Evolutionary conservation across 2,888 invertebrate species (phyloP).

Genomic region (Colostygia pectinataria): DNA sequence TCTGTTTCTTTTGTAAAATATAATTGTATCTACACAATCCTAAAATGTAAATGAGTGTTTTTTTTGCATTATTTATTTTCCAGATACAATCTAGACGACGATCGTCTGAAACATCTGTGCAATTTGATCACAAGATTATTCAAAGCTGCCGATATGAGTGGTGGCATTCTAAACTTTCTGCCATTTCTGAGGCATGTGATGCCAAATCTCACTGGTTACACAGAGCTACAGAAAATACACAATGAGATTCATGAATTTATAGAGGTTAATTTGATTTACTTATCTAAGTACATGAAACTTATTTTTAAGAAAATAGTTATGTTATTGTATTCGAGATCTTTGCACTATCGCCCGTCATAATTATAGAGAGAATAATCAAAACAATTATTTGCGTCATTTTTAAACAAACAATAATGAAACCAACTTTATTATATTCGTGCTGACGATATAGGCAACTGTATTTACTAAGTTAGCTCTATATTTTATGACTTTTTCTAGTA

Average conservation of each 20-base stretch:
- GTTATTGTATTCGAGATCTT: background rate
- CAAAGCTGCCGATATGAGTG: conserved; percentile 85
- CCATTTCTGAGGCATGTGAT: conserved; percentile 86
- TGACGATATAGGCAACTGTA: conserved; percentile 4
- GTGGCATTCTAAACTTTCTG: conserved; percentile 87
- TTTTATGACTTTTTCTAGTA: no score
- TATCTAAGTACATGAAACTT: background rate
- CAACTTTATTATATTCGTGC: conserved; percentile 2
- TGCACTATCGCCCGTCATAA: background rate
- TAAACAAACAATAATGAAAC: conserved; percentile 3
- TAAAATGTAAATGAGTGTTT: background rate
- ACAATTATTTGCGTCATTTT: conserved; percentile 9
- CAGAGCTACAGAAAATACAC: conserved; percentile 74
- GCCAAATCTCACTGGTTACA: conserved; percentile 85
- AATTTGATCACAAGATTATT: conserved; percentile 84
- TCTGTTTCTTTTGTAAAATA: no score
- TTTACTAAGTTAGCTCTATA: background rate
- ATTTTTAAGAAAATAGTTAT: background rate
- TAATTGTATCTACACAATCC: no score
- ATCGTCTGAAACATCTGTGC: conserved; percentile 78
- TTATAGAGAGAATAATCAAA: conserved; percentile 2
- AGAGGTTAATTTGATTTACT: conserved; percentile 54
- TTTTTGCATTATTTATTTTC: conserved; percentile 19
- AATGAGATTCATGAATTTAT: conserved; percentile 81
- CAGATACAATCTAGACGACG: conserved; percentile 84